Conservation (phyloP, 2,888 invertebrate species). For the Cryptocephalus moraei region DNA sequence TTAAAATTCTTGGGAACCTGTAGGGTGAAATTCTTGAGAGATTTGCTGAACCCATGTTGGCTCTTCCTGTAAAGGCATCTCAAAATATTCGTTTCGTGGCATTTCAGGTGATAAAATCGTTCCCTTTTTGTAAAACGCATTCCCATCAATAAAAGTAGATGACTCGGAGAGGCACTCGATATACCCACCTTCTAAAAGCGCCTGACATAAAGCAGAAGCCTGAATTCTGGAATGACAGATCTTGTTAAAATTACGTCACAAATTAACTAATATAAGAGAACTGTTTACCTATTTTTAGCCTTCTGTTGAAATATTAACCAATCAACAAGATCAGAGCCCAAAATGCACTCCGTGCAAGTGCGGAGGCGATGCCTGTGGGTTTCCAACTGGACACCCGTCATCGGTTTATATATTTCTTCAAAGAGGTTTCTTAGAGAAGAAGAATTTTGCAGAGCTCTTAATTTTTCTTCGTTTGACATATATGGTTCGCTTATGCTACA, state of each 20-base stretch:
- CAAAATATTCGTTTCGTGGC: slow-evolving; percentile 31
- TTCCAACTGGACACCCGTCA: slow-evolving; percentile 46
- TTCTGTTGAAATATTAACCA: slow-evolving; percentile 74
- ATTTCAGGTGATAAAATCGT: slow-evolving; percentile 27
- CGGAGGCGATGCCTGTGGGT: slow-evolving; percentile 61
- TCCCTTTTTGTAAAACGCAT: slow-evolving; percentile 40
- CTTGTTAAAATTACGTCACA: neutral
- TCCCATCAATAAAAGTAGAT: slow-evolving; percentile 40
- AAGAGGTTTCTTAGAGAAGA: slow-evolving; percentile 51
- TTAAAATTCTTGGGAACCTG: slow-evolving; percentile 13
- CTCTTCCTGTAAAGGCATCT: slow-evolving; percentile 41
- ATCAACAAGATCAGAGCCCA: slow-evolving; percentile 71
- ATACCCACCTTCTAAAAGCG: slow-evolving; percentile 63
- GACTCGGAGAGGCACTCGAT: slow-evolving; percentile 57
- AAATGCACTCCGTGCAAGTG: slow-evolving; percentile 64
- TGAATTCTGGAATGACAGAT: slow-evolving; percentile 45
- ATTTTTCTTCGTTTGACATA: slow-evolving; percentile 44
- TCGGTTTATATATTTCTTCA: slow-evolving; percentile 44
- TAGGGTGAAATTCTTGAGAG: slow-evolving; percentile 27
- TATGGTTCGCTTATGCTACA: slow-evolving; percentile 27
- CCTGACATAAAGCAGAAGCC: slow-evolving; percentile 68
- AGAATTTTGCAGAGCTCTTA: slow-evolving; percentile 45
- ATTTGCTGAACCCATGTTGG: slow-evolving; percentile 48
- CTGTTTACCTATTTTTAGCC: slow-evolving; percentile 57
- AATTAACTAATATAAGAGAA: neutral